Evolutionary conservation across 2,888 invertebrate genomes (phyloP), one percentile per base, ranked within the genome.

Genomic region (Molorchus minor): DNA sequence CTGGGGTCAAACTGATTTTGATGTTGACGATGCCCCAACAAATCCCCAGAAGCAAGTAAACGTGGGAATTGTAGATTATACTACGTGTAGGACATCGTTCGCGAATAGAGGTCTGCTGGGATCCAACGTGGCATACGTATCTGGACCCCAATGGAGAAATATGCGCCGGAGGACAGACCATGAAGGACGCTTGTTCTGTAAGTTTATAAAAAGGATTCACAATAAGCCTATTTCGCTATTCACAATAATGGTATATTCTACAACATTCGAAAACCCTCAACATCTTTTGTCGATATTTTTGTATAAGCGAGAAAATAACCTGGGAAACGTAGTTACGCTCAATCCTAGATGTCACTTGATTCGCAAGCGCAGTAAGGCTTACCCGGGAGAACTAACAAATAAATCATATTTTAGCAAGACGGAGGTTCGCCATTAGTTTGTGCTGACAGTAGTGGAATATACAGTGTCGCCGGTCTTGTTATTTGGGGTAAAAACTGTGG

Each of bases 1-100:
- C 8, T 96, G 95, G 94, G 96, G 96, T 10, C 91, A 93, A 75
- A 84, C 92, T 66, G 87, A 89, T 66, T 96, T 91, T 62, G 73
- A 46, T 10, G 82, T 56, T 2, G 63, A 62, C 38, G 76, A 78
- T 54, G 76, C 78, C 1, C 79, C 79, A 3, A 85, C 78, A 77
- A 84, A 83, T 0, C 88, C 89, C 29, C 80, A 90, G 74, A 91
- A 90, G 73, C 87, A 92, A 77, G 91, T 93, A 0, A 90, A 89
- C 59, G 88, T 94, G 0, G 87, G 88, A 0, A 84, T 94, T 30
- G 82, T 90, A 3, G 82, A 83, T n/a, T 81, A 87, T n/a, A 79
- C 80, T 0, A 83, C 83, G 1, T 80, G 80, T 56, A 67, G 73
- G 53, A 58, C 71, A 13, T 75, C 76, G 0, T 74, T 75, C 65